Evolutionary conservation across 2,888 invertebrate genomes (phyloP).

Genomic region (Idaea biselata): DNA sequence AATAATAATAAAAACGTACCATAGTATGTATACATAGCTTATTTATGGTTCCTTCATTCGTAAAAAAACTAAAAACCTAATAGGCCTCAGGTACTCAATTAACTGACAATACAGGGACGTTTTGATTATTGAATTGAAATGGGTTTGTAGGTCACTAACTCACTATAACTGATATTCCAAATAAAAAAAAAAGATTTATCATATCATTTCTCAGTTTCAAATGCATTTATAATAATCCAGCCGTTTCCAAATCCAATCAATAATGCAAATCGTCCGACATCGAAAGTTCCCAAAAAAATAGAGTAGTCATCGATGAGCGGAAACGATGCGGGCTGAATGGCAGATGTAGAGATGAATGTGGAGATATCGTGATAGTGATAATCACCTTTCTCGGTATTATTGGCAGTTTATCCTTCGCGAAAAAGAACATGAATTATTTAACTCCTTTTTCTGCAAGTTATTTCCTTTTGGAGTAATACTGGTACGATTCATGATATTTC

Average conservation of each 20-base stretch:
- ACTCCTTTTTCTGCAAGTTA: slow-evolving; percentile 4
- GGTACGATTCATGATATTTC: slow-evolving; percentile 6
- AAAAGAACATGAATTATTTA: slow-evolving; percentile 12
- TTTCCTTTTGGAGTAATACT: slow-evolving; percentile 7
- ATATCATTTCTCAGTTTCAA: neutral
- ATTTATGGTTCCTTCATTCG: no score
- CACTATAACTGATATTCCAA: neutral
- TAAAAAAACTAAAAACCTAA: no score
- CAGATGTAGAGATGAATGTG: slow-evolving; percentile 37
- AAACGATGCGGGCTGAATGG: slow-evolving; percentile 43
- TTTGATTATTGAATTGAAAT: no score
- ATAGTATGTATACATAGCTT: no score
- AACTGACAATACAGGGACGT: no score
- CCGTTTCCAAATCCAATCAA: slow-evolving; percentile 5
- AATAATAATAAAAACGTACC: no score
- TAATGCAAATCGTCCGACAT: slow-evolving; percentile 3
- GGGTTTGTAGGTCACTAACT: no score
- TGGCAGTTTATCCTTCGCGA: slow-evolving; percentile 23
- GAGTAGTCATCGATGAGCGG: slow-evolving; percentile 32
- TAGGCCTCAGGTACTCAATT: no score
- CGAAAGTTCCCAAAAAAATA: slow-evolving; percentile 9
- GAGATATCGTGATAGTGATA: slow-evolving; percentile 35
- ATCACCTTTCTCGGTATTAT: slow-evolving; percentile 32
- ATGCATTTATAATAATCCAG: neutral
- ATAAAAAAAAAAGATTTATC: neutral